phyloP scores from a whole-genome alignment of 2,888 invertebrate genomes.

The Apotomis capreana region DNA sequence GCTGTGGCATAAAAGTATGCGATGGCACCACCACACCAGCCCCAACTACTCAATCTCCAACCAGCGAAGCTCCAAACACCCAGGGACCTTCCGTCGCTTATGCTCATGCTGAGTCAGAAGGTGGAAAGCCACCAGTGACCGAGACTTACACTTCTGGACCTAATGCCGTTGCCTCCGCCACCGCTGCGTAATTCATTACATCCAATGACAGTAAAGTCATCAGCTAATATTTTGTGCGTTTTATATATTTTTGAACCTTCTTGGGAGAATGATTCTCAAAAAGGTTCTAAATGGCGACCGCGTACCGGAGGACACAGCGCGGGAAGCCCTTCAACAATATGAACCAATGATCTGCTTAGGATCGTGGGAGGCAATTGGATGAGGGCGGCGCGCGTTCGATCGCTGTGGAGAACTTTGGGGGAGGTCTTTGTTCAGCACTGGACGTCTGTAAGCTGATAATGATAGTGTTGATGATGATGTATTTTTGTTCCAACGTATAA shows the following conservation, averaged over 20 bases:
- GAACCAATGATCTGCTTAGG: no score
- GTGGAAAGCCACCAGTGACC: neutral
- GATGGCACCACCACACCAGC: neutral
- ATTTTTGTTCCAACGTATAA: no score
- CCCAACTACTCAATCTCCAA: neutral
- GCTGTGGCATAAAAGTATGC: neutral
- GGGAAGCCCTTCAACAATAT: no score
- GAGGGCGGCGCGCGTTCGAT: no score
- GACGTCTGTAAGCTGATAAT: no score
- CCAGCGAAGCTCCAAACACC: neutral
- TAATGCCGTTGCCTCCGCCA: neutral
- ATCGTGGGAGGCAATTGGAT: no score
- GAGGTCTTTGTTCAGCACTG: no score
- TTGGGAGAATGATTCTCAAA: no score
- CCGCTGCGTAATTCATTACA: neutral
- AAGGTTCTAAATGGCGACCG: no score
- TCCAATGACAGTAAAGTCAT: neutral
- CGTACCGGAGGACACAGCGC: no score
- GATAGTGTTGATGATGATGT: no score
- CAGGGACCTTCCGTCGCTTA: neutral
- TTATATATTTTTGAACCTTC: neutral
- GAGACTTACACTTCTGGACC: neutral
- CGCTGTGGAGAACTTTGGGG: no score
- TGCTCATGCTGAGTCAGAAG: neutral
- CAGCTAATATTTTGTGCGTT: neutral